phyloP scores from a whole-genome alignment of 2,797 vertebrate genomes.

The Nothura maculosa region DNA sequence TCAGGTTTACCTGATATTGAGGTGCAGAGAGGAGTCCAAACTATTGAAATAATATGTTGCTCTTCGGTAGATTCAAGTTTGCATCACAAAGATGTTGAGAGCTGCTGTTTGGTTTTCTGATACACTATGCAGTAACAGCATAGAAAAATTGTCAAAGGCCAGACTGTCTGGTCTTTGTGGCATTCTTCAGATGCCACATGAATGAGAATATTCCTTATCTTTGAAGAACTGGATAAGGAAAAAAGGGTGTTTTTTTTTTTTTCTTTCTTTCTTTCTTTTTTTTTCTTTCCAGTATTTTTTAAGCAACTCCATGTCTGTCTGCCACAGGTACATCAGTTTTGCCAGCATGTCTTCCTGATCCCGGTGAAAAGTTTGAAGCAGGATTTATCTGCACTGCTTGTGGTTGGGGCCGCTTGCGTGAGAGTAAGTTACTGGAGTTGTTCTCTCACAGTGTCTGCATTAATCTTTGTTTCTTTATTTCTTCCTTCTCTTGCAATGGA shows the following conservation, averaged over 20 bases:
- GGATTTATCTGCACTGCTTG: constrained; percentile 83
- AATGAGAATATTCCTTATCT: not conserved
- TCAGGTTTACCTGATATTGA: not conserved
- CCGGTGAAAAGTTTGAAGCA: constrained; percentile 81
- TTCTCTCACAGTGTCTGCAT: not conserved
- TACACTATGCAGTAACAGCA: not conserved
- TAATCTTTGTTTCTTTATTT: not conserved
- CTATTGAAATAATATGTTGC: not conserved
- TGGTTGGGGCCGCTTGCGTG: constrained; percentile 88
- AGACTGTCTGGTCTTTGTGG: not conserved
- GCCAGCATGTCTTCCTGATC: constrained; percentile 88
- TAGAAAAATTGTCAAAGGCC: not conserved
- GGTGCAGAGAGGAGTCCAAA: not conserved
- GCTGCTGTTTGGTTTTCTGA: not conserved
- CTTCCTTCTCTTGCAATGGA: not conserved
- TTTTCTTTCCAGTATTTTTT: not conserved
- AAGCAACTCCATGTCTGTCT: not conserved
- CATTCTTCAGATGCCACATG: not conserved
- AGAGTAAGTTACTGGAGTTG: constrained; percentile 79
- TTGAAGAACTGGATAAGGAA: not conserved
- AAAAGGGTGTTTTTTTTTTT: not conserved
- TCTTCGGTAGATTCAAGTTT: not conserved
- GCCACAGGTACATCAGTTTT: constrained; percentile 81
- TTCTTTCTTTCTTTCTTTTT: not conserved
- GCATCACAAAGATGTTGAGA: not conserved